Base-by-base conservation (phyloP, 2,888 invertebrate species). In the Ochropleura leucogaster region DNA sequence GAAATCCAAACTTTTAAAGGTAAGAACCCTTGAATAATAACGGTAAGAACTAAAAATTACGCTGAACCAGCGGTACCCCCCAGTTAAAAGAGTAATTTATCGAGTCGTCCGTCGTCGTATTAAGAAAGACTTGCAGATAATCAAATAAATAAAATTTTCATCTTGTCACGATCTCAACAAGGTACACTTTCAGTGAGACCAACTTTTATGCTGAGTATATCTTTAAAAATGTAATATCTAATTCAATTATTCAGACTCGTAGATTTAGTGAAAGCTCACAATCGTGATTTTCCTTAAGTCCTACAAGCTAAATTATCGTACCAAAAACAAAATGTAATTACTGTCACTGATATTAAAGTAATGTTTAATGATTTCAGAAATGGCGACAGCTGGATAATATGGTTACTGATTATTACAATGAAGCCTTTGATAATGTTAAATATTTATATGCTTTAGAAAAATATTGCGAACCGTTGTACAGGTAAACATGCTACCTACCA, bases 391-490 rank as follows among this genome's bases (percentile, higher is more conserved):
- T 98, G 73, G 98, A 98, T 88, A 97, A 97, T 85, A 97, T 97
- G 87, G 98, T 98, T 3, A 98, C 98, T 6, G 97, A 98, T 88
- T 97, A 98, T 66, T 97, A 98, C 82, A 98, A 98, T 90, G 98
- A 98, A 94, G 98, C 99, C 1, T 97, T 97, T 89, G 99, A 99
- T 92, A 99, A 98, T 92, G 98, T 99, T 0, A 98, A 98, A 90
- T 99, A 98, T 94, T 97, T 99, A 84, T 98, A 98, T 89, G 98
- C 98, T 0, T 95, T 99, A 89, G 98, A 99, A 92, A 98, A 98
- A 91, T 98, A 98, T 92, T 98, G 98, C 93, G 97, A 98, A 90
- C 98, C 98, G 0, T 95, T 99, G 72, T 99, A 99, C 93, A 97
- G 97, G 97, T 97, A 92, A 85, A 51, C 46, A 49, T n/a, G 51